Base-by-base conservation (phyloP, 2,797 vertebrate genomes). In the Oryzias dopingdopingensis region DNA sequence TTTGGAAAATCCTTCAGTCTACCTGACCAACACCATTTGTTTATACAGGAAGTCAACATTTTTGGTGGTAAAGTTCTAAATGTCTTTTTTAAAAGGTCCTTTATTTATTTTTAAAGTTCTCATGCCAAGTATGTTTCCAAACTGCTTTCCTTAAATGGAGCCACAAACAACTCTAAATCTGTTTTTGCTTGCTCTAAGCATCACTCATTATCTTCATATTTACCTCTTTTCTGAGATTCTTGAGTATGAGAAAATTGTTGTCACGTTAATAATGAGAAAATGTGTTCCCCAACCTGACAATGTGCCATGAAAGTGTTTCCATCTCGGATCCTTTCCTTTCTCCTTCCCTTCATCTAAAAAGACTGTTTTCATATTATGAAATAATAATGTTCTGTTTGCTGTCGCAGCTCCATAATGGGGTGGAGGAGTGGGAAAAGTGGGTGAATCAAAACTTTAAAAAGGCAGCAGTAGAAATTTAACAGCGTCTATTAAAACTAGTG, bases 401-500 rank as follows among this genome's bases (percentile, higher is more conserved):
- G 76, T 65, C 46, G 68, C 65, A 40, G 80, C 82, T 81, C 79
- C 67, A 72, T 89, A 90, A 88, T 82, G 63, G 68, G 68, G 65
- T 17, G 54, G 63, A 57, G 62, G 23, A 26, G 13, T 12, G 45
- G 37, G 74, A 63, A 77, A 82, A 84, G 80, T 76, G 82, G 77
- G 63, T 53, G 76, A 88, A 89, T 92, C 4, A 86, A 88, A 91
- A 91, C 70, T 92, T 92, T 91, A 80, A 91, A 85, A 67, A 87
- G 80, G 68, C 59, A 56, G 71, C 65, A 62, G 76, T 51, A 56
- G 82, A 87, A 86, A 87, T 90, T 86, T 84, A 85, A 82, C 49
- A 51, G 82, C 80, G 77, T 90, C 81, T 87, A 86, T 90, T 89
- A 89, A 89, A 86, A 80, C 72, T 80, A 74, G 60, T 58, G 74